Percentiles rank a stretch among this genome's conserved stretches.
These are phyloP conservation scores for Drosophila nigricruria DNA, from an alignment of 2,888 invertebrate species.

Conservation along the genomic window DNA sequence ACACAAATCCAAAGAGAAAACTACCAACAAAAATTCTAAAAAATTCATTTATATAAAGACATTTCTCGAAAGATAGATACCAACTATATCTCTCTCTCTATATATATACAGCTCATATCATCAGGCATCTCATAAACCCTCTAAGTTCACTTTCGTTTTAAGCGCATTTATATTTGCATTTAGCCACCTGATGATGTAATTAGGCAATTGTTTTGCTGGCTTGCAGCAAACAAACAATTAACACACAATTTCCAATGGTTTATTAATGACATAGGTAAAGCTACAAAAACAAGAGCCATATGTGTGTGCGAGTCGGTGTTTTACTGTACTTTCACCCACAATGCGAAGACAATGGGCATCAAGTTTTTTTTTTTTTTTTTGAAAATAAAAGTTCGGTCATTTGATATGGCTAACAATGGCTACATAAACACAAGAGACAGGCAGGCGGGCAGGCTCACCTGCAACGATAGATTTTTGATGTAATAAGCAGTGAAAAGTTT, in stretches of 20 bases:
- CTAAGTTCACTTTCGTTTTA: background rate
- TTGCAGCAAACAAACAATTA: slow-evolving; percentile 50
- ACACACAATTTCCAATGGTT: slow-evolving; percentile 67
- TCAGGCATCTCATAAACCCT: background rate
- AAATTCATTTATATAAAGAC: no score
- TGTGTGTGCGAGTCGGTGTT: slow-evolving; percentile 19
- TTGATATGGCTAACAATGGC: slow-evolving; percentile 62
- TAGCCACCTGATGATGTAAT: slow-evolving; percentile 57
- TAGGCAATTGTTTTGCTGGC: slow-evolving; percentile 53
- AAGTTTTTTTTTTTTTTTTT: slow-evolving; percentile 36
- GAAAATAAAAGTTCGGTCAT: slow-evolving; percentile 58
- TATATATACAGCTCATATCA: no score
- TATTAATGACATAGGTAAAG: slow-evolving; percentile 62
- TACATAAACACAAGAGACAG: slow-evolving; percentile 43
- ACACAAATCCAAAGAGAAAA: no score
- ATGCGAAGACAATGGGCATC: slow-evolving; percentile 52
- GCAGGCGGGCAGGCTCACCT: slow-evolving; percentile 51
- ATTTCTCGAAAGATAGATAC: no score
- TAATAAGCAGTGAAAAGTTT: slow-evolving; percentile 53
- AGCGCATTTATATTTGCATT: slow-evolving; percentile 24
- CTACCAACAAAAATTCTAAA: no score
- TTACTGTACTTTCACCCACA: slow-evolving; percentile 68
- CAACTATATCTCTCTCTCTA: no score
- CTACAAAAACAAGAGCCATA: slow-evolving; percentile 30
- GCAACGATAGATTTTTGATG: slow-evolving; percentile 55